Evolutionary conservation across 37 sponge, comb jelly and placozoan species (phyloP), one percentile per base, ranked within the genome.

Genomic region (Lycopodina hypogea): DNA sequence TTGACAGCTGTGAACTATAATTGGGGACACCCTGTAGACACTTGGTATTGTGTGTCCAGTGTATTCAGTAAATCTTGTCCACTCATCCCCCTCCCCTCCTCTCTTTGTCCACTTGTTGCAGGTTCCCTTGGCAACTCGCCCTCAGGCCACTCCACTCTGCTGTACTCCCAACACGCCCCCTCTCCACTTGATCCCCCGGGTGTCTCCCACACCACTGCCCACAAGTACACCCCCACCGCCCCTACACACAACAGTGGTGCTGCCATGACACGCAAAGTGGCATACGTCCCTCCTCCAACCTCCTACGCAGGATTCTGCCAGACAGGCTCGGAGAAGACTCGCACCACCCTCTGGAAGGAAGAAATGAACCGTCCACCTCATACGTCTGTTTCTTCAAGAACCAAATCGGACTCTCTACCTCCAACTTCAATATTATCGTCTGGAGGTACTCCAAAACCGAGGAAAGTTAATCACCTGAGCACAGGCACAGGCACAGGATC

Each of bases 231-330:
- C 8, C 34, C 66, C 66, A 65, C 66, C 66, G 18, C 35, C 34
- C 2, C 66, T 12, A 32, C 11, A 4, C 12, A 32, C 12, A 30
- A 2, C 35, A 34, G 30, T 70, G 48, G 11, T 70, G 48, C 42
- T 24, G 23, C 68, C 29, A 89, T 65, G 62, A 89, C 48, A 61
- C 51, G 90, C 15, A 89, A 89, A 48, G 67, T 84, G 14, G 74
- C 73, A 2, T 50, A 63, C 21, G 85, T 75, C 40, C 85, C 90
- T 52, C 86, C 86, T 61, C 90, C 90, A 29, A 65, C 42, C 32
- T 35, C 69, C 42, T 86, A 86, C 65, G 42, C 48, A 50, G 81
- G 76, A 12, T 80, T 89, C 56, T 68, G 71, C 14, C 23, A 76
- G 9, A 30, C 61, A 6, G 12, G 28, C 61, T 32, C 68, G 29